Percentiles rank a stretch among this genome's conserved stretches.
Conservation (phyloP, 35 echinoderm and acorn worm genomes). For the Eucidaris tribuloides region DNA sequence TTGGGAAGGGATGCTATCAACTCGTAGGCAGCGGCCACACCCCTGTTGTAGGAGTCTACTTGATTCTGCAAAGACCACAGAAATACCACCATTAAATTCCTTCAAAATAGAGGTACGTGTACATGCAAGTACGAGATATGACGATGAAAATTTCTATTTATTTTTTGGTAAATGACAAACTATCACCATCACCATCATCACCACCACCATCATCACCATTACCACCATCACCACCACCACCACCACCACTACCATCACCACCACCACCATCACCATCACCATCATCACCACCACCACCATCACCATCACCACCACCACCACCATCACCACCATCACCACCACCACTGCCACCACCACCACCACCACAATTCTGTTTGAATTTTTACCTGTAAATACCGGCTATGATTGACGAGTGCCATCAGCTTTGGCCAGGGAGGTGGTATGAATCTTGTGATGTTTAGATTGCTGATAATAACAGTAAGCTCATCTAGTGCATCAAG, state of each 20-base stretch:
- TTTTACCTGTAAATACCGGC: neutral
- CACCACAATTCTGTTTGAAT: too few relatives aligned
- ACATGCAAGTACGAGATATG: too few relatives aligned
- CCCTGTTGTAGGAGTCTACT: constrained; percentile 4
- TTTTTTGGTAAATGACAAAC: too few relatives aligned
- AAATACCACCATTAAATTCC: neutral
- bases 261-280: neutral
- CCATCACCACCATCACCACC: neutral
- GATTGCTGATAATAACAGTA: neutral
- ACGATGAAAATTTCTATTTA: too few relatives aligned
- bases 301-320: neutral
- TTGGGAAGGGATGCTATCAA: constrained; percentile 3
- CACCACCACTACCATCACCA: neutral
- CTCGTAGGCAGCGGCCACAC: constrained; percentile 9
- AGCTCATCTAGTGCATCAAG: constrained; percentile 5
- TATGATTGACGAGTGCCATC: neutral
- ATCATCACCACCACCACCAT: neutral
- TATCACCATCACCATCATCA: neutral
- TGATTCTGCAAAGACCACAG: neutral
- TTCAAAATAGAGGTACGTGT: too few relatives aligned
- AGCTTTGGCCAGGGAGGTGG: constrained; percentile 4
- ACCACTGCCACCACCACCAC: too few relatives aligned
- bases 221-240: neutral
- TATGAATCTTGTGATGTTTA: neutral
- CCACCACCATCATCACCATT: neutral